phyloP scores from a whole-genome alignment of 1,140 invertebrate genomes.

The Ostrea denselamellosa region DNA sequence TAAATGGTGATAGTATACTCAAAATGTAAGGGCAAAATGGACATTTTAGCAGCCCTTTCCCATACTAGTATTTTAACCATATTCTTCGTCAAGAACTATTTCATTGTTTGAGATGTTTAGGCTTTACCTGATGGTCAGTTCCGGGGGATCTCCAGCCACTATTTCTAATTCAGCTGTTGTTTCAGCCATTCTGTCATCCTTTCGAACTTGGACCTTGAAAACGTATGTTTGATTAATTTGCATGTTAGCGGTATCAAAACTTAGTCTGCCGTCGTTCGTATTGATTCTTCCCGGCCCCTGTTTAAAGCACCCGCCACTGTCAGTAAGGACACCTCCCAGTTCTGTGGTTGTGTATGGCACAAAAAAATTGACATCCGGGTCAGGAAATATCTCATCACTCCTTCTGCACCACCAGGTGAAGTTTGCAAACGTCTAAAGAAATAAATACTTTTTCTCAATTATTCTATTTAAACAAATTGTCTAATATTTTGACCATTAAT shows the following conservation, averaged over 20 bases:
- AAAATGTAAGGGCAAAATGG: too few species aligned
- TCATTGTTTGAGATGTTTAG: background rate
- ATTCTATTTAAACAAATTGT: background rate
- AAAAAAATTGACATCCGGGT: background rate
- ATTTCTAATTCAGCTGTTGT: constrained; percentile 48
- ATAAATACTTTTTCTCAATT: background rate
- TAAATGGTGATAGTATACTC: too few species aligned
- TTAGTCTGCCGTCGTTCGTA: constrained; percentile 42
- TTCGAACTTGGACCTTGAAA: constrained; percentile 52
- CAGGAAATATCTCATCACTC: constrained; percentile 42
- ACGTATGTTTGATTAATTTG: constrained; percentile 59
- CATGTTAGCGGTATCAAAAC: constrained; percentile 56
- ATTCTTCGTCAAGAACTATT: too few species aligned
- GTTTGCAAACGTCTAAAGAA: constrained; percentile 47
- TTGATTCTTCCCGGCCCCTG: constrained; percentile 60
- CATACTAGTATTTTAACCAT: too few species aligned
- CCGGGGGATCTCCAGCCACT: constrained; percentile 55
- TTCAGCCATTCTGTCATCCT: constrained; percentile 39
- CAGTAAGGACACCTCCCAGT: background rate
- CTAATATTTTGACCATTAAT: background rate
- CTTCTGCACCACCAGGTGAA: constrained; percentile 55
- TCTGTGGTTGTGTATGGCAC: constrained; percentile 40
- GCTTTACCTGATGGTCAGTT: constrained; percentile 56
- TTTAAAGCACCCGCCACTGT: constrained; percentile 68
- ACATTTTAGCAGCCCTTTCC: too few species aligned